Percentiles rank a stretch among this genome's conserved stretches.
phyloP scores from a whole-genome alignment of 2,888 invertebrate species.

The Drosophila ustulata region DNA sequence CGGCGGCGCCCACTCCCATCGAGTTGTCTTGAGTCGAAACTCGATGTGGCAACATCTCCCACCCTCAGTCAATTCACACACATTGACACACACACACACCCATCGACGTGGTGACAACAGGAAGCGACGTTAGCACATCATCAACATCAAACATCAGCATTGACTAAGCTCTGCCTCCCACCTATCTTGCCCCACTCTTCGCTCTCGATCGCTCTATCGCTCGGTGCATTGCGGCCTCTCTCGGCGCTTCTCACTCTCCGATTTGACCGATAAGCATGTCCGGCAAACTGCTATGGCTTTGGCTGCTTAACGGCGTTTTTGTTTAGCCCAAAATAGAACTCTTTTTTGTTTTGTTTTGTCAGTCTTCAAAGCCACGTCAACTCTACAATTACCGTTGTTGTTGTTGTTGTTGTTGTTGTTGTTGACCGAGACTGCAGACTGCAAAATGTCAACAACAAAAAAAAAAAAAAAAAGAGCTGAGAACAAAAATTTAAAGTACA shows the following conservation, averaged over 20 bases:
- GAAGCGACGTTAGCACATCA: conserved; percentile 54
- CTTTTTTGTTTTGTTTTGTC: neutral
- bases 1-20: conserved; percentile 24
- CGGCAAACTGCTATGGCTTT: conserved; percentile 16
- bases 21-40: conserved; percentile 13
- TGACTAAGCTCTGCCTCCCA: conserved; percentile 37
- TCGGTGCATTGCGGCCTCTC: conserved; percentile 38
- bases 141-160: conserved; percentile 36
- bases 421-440: conserved; percentile 20
- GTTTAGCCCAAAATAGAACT: conserved; percentile 25
- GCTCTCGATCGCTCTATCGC: conserved; percentile 2
- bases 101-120: conserved; percentile 33
- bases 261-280: conserved; percentile 46
- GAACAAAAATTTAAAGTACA: conserved; percentile 1
- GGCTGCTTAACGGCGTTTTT: conserved; percentile 41
- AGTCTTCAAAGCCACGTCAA: conserved; percentile 21
- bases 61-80: neutral
- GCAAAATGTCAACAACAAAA: conserved; percentile 35
- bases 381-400: conserved; percentile 37
- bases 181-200: neutral
- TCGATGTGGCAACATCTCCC: conserved; percentile 23
- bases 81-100: neutral
- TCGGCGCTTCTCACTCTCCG: conserved; percentile 20
- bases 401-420: conserved; percentile 11
- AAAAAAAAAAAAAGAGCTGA: neutral